Evolutionary conservation across 1,140 invertebrate species (phyloP).

Genomic region (Nomia melanderi): DNA sequence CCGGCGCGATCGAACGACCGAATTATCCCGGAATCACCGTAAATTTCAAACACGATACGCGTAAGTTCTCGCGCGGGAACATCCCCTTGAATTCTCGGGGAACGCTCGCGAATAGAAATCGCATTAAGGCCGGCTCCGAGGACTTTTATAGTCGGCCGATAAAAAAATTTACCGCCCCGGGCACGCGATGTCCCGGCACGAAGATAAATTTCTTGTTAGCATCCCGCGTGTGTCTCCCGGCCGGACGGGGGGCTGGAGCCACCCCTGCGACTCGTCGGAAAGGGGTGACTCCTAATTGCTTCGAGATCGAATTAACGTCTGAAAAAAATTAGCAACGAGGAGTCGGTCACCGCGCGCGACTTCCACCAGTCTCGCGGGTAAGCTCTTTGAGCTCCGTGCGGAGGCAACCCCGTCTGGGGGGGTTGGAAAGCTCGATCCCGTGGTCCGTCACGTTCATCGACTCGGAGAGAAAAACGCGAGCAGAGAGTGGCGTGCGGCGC

Average conservation of each 20-base stretch:
- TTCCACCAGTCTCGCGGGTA: conserved; percentile 1
- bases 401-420: background rate
- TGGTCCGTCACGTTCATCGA: background rate
- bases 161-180: conserved; percentile 52
- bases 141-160: conserved; percentile 38
- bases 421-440: too few relatives aligned
- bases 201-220: conserved; percentile 50
- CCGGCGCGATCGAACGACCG: background rate
- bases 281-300: background rate
- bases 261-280: background rate
- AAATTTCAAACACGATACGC: background rate
- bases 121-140: conserved; percentile 36
- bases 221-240: background rate
- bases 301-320: background rate
- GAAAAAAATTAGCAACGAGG: background rate
- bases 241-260: background rate
- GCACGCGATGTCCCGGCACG: conserved; percentile 38
- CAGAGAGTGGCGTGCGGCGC: too few relatives aligned
- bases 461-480: too few relatives aligned
- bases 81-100: background rate
- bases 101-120: conserved; percentile 47
- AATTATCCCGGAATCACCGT: background rate
- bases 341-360: background rate
- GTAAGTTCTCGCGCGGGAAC: background rate
- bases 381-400: too few relatives aligned